Conservation (phyloP, 2,113 vertebrate species). For the Columbina picui region DNA sequence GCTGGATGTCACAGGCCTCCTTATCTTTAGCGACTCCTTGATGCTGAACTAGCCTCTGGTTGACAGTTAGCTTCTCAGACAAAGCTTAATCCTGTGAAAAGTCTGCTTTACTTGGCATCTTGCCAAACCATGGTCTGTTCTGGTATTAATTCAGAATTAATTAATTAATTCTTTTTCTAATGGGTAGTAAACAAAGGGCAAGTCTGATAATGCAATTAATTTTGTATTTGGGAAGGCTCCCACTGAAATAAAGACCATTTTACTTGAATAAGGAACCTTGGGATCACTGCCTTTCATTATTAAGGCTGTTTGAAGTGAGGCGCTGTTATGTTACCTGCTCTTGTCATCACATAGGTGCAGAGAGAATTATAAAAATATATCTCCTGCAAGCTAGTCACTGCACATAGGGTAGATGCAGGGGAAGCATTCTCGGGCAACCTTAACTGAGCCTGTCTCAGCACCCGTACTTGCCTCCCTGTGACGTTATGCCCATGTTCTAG, state of each 20-base stretch:
- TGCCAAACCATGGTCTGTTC: not conserved
- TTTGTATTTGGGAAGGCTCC: not conserved
- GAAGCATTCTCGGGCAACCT: not conserved
- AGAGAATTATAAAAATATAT: not conserved
- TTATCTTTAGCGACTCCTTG: not conserved
- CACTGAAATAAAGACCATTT: not conserved
- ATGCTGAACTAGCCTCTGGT: not conserved
- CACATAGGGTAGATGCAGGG: not conserved
- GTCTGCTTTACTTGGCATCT: not conserved
- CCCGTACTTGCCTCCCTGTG: not conserved
- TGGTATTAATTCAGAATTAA: not conserved
- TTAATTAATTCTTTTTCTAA: not conserved
- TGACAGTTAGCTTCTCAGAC: not conserved
- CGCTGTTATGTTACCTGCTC: not conserved
- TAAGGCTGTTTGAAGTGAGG: not conserved
- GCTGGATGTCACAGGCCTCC: not conserved
- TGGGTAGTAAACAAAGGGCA: not conserved
- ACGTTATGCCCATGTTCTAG: not conserved
- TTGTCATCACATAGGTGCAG: not conserved
- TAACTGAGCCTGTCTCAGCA: not conserved
- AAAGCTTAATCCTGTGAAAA: not conserved
- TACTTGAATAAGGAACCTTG: not conserved
- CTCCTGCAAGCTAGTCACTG: not conserved
- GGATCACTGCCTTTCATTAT: not conserved
- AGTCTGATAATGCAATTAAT: not conserved